A percentile compares a stretch with the other conserved stretches of the same genome.
phyloP scores from a whole-genome alignment of 92 coral and sea anemone species.

The Actinernus sp. region DNA sequence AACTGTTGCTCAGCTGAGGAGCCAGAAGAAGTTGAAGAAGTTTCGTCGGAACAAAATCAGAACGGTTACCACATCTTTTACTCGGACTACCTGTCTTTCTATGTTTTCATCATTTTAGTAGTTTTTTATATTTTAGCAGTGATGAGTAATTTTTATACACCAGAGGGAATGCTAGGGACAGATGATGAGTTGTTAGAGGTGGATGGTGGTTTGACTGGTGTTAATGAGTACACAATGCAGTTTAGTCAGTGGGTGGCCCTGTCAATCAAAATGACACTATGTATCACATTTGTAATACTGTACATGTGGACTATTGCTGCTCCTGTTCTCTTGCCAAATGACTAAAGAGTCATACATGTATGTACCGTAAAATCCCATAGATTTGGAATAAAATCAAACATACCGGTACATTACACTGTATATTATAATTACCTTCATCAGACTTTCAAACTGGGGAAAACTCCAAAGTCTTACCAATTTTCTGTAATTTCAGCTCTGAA shows the following conservation, averaged over 20 bases:
- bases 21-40: constrained; percentile 30
- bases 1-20: constrained; percentile 51
- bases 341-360: too few relatives aligned
- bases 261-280: constrained; percentile 79
- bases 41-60: not conserved
- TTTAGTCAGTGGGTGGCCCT: constrained; percentile 80
- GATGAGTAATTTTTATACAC: constrained; percentile 74
- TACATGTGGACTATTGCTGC: constrained; percentile 73
- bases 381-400: too few relatives aligned
- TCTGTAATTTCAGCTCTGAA: too few relatives aligned
- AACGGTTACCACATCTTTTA: constrained; percentile 41
- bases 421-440: too few relatives aligned
- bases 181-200: constrained; percentile 70
- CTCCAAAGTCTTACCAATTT: too few relatives aligned
- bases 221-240: constrained; percentile 72
- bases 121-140: constrained; percentile 72
- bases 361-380: too few relatives aligned
- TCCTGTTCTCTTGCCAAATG: constrained; percentile 72
- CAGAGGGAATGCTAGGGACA: constrained; percentile 87
- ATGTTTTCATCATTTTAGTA: constrained; percentile 57
- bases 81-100: constrained; percentile 72
- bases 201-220: constrained; percentile 68
- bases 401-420: too few relatives aligned
- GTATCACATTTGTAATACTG: constrained; percentile 66
- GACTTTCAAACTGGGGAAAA: too few relatives aligned